These are phyloP conservation scores for Microctonus aethiopoides DNA, from an alignment of 2,888 invertebrate genomes.

Conservation along the genomic window DNA sequence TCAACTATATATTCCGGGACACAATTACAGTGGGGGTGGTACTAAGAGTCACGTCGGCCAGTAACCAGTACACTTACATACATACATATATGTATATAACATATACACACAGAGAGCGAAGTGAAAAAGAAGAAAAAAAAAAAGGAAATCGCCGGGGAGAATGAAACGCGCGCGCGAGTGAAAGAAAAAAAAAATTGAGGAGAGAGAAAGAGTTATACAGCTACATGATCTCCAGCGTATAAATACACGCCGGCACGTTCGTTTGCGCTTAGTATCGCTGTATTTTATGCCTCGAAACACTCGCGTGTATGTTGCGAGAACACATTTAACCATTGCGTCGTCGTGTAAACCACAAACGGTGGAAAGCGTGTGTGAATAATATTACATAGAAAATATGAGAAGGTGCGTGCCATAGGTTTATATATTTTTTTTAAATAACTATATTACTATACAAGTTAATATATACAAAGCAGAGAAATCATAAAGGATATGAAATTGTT, in stretches of 20 bases:
- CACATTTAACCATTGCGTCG: not conserved
- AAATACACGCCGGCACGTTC: conserved; percentile 61
- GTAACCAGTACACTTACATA: not conserved
- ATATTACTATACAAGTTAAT: too few species aligned
- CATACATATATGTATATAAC: too few species aligned
- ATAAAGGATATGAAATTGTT: too few species aligned
- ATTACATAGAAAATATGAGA: not conserved
- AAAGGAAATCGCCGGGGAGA: not conserved
- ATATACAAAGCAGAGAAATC: too few species aligned
- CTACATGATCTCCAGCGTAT: conserved; percentile 47
- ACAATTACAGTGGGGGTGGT: conserved; percentile 5
- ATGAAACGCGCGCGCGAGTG: not conserved
- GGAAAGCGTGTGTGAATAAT: not conserved
- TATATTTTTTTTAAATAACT: too few species aligned
- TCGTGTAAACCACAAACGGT: not conserved
- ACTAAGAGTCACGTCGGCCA: conserved; percentile 6
- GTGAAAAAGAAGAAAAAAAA: not conserved
- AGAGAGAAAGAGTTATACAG: conserved; percentile 8
- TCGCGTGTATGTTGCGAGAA: conserved; percentile 34
- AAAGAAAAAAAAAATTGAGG: not conserved
- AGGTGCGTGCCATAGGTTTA: too few species aligned
- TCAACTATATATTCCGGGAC: not conserved
- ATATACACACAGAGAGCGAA: not conserved
- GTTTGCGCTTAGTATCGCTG: conserved; percentile 60
- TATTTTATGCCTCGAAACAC: conserved; percentile 54